Evolutionary conservation across 2,888 invertebrate genomes (phyloP), one percentile per base, ranked within the genome.

Genomic region (Amiota mariae): DNA sequence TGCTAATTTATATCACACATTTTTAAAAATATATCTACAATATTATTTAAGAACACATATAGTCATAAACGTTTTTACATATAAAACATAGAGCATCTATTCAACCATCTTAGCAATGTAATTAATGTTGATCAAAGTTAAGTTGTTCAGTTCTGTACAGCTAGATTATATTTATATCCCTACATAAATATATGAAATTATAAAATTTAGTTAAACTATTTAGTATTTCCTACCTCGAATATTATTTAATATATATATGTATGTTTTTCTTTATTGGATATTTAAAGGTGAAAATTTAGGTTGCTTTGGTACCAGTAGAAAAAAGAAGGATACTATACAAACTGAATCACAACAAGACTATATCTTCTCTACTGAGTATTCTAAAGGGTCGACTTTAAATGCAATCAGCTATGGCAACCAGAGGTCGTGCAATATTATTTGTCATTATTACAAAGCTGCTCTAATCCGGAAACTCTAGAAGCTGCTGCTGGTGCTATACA

Each of bases 401-500:
- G 93, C 92, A 72, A 97, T 91, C 91, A 97, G 85, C 91, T 97
- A 57, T 96, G 97, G 96, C 96, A 96, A 85, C 94, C 96, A 1
- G 95, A 98, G 91, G 97, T 97, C 75, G 97, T 98, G 11, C 96
- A 96, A 78, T 94, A 96, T 72, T 98, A 98, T 91, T 92, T 98
- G 88, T 94, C 96, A 75, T 91, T 99, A 72, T 91, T 99, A 74
- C 96, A 97, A 87, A 96, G 97, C 82, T 98, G 98, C 90, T 97
- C 98, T 46, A 98, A 99, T 91, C 98, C 98, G 0, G 98, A 98
- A 90, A 98, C 98, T 0, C 91, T 98, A 76, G 98, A 99, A 89
- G 99, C 99, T 12, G 97, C 98, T n/a, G 99, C 98, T 12, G 99
- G 99, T 71, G 98, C 99, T 70, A 93, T 99, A 81, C 99, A 99